A percentile compares a stretch with the other conserved stretches of the same genome.
Evolutionary conservation across 2,888 invertebrate genomes (phyloP).

Genomic region (Cosmorhoe ocellata): DNA sequence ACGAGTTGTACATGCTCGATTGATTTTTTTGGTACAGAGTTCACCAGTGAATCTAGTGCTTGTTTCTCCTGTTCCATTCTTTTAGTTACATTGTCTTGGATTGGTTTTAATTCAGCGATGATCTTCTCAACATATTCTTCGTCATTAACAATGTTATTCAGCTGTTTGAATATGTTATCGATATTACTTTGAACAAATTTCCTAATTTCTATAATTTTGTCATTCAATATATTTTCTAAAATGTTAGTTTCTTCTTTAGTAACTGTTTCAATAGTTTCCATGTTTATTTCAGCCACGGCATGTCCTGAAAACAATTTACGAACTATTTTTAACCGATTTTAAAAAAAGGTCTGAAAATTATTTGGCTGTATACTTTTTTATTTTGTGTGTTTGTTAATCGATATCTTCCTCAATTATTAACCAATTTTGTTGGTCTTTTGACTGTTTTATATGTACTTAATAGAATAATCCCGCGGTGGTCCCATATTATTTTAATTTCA

Average conservation of each 20-base stretch:
- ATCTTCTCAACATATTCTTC: slow-evolving; percentile 23
- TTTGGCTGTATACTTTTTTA: too few relatives aligned
- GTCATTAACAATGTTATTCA: slow-evolving; percentile 35
- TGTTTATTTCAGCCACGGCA: background rate
- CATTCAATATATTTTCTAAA: slow-evolving; percentile 36
- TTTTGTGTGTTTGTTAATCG: too few relatives aligned
- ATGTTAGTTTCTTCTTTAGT: slow-evolving; percentile 16
- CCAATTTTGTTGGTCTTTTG: too few relatives aligned
- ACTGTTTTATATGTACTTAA: too few relatives aligned
- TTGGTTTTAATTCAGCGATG: slow-evolving; percentile 32
- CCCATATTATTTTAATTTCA: too few relatives aligned
- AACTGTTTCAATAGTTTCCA: background rate
- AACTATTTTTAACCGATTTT: too few relatives aligned
- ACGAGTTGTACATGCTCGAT: background rate
- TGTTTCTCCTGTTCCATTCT: background rate
- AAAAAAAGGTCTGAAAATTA: too few relatives aligned
- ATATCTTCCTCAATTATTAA: too few relatives aligned
- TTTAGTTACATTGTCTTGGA: slow-evolving; percentile 32
- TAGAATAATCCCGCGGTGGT: too few relatives aligned
- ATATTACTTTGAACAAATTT: slow-evolving; percentile 19
- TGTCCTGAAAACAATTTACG: slow-evolving; percentile 7
- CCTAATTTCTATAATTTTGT: slow-evolving; percentile 31
- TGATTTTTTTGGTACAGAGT: background rate
- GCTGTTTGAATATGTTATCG: slow-evolving; percentile 32
- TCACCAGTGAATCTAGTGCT: background rate